These are phyloP conservation scores for Psittacula echo DNA, from an alignment of 2,797 vertebrate genomes.

Conservation along the genomic window DNA sequence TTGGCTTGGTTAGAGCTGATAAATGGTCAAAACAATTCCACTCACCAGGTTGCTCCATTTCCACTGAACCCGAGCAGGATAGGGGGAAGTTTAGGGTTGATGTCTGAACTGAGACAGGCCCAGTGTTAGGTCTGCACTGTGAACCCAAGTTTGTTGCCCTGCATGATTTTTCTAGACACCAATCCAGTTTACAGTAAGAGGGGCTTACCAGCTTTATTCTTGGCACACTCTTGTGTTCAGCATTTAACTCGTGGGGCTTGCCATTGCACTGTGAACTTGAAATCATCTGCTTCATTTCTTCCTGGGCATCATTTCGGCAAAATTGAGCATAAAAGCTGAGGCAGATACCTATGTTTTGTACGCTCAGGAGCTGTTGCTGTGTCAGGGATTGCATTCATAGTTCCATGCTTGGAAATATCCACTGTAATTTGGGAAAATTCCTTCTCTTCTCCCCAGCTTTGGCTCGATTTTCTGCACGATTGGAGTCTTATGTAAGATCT, in stretches of 20 bases:
- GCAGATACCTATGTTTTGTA: neutral
- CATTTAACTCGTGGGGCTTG: neutral
- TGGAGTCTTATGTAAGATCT: slow-evolving; percentile 60
- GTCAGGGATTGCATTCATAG: neutral
- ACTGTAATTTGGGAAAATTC: neutral
- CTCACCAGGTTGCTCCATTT: neutral
- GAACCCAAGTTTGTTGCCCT: neutral
- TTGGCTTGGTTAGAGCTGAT: neutral
- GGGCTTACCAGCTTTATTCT: neutral
- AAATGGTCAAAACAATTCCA: neutral
- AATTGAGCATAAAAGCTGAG: neutral
- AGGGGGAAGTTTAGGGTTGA: neutral
- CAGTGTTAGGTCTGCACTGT: neutral
- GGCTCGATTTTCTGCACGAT: neutral
- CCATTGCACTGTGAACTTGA: neutral
- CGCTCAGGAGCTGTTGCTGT: neutral
- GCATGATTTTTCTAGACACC: neutral
- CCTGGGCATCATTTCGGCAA: neutral
- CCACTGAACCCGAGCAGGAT: neutral
- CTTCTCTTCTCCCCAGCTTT: neutral
- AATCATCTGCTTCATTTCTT: neutral
- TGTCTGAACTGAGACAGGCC: neutral
- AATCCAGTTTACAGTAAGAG: neutral
- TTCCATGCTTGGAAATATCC: neutral
- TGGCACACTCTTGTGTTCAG: neutral